Percentiles rank a stretch among this genome's conserved stretches.
phyloP scores from a whole-genome alignment of 2,888 invertebrate species.

The Yponomeuta evonymella region DNA sequence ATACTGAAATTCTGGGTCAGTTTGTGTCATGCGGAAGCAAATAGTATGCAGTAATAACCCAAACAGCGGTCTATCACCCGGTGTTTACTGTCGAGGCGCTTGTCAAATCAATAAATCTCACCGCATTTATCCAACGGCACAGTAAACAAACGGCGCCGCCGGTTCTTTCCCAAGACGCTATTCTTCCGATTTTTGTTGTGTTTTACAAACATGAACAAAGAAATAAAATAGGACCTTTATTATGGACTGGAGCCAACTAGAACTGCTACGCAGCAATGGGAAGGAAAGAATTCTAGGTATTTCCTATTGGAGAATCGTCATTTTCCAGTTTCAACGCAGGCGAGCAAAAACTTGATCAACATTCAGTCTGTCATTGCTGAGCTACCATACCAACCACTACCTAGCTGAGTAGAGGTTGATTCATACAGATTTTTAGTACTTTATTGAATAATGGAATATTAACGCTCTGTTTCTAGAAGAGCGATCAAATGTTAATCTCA shows the following conservation, averaged over 20 bases:
- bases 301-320: not conserved
- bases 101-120: conserved; percentile 4
- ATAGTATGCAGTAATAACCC: conserved; percentile 26
- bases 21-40: conserved; percentile 38
- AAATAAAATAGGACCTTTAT: not conserved
- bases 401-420: no score
- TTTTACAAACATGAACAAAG: not conserved
- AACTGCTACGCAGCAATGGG: not conserved
- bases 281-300: not conserved
- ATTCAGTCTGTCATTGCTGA: no score
- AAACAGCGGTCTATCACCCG: not conserved
- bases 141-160: conserved; percentile 2
- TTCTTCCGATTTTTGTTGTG: not conserved
- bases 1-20: conserved; percentile 26
- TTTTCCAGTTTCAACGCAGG: not conserved
- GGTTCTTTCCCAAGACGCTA: not conserved
- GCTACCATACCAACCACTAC: no score
- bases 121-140: not conserved
- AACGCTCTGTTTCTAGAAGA: no score
- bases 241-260: not conserved
- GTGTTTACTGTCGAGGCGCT: not conserved
- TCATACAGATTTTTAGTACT: no score
- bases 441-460: no score
- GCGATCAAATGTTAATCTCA: no score
- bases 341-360: not conserved